Evolutionary conservation across 2,888 invertebrate genomes (phyloP).

Genomic region (Xestia rhomboidea): DNA sequence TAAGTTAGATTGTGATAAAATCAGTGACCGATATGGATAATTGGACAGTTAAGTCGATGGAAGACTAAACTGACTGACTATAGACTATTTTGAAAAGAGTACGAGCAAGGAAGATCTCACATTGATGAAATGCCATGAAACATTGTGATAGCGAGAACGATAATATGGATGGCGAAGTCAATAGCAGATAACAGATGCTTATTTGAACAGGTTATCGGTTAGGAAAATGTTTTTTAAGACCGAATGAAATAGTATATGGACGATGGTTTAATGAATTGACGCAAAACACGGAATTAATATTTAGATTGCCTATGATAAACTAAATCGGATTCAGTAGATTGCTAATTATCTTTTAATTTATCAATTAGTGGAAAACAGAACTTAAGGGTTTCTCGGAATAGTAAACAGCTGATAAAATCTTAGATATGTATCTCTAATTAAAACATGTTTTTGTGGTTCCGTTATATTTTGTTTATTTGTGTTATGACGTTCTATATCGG

Average conservation of each 20-base stretch:
- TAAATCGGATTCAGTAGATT: constrained; percentile 47
- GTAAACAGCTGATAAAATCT: constrained; percentile 38
- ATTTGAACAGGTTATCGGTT: constrained; percentile 4
- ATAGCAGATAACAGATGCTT: background rate
- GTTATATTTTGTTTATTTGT: constrained; percentile 9
- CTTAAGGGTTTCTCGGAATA: constrained; percentile 39
- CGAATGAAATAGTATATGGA: background rate
- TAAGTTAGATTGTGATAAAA: background rate
- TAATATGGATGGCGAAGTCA: background rate
- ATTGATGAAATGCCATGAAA: constrained; percentile 5
- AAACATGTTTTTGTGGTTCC: constrained; percentile 6
- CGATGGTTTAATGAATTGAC: constrained; percentile 1
- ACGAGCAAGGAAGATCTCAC: background rate
- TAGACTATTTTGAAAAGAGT: background rate
- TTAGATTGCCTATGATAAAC: constrained; percentile 30
- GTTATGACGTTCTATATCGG: constrained; percentile 9
- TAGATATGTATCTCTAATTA: constrained; percentile 12
- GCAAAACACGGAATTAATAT: constrained; percentile 15
- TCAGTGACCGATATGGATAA: background rate
- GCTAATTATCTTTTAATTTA: constrained; percentile 44
- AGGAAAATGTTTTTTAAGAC: background rate
- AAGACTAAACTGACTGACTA: background rate
- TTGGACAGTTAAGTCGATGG: background rate
- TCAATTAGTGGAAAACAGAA: constrained; percentile 34
- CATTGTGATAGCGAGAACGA: background rate